These are phyloP conservation scores for Epizoanthus ramosus DNA, from an alignment of 92 coral and sea anemone genomes.

Conservation along the genomic window DNA sequence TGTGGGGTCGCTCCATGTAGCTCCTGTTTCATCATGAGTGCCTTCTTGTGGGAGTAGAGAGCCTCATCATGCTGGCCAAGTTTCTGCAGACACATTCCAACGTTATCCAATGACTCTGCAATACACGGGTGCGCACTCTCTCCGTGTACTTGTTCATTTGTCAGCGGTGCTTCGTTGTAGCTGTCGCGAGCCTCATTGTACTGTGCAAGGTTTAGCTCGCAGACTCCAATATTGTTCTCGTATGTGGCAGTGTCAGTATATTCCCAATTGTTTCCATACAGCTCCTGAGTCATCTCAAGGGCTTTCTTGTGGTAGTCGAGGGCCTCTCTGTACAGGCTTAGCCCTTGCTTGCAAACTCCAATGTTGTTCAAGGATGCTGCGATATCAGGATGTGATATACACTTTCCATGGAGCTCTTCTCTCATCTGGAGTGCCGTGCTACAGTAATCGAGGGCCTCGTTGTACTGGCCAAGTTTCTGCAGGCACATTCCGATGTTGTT, in stretches of 20 bases:
- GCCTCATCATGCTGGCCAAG: slow-evolving; percentile 9
- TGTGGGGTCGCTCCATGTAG: neutral
- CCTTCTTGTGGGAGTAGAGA: neutral
- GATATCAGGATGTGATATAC: neutral
- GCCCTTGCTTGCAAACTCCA: slow-evolving; percentile 3
- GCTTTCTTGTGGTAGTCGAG: neutral
- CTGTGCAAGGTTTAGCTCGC: too few species aligned
- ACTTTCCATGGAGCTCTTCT: too few species aligned
- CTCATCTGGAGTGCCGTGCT: too few species aligned
- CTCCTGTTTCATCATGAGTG: neutral
- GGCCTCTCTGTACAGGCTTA: neutral
- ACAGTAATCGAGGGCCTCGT: neutral
- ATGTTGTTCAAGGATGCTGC: slow-evolving; percentile 8
- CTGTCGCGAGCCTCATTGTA: neutral
- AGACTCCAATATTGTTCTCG: neutral
- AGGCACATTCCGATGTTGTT: slow-evolving; percentile 26
- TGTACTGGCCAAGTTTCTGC: neutral
- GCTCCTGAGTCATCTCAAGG: neutral
- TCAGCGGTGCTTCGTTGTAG: neutral
- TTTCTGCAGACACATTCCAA: slow-evolving; percentile 11
- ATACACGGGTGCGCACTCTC: neutral
- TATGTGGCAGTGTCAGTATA: neutral
- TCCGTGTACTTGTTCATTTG: neutral
- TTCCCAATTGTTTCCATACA: neutral
- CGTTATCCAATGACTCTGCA: slow-evolving; percentile 11